Conservation (phyloP, 2,113 vertebrate genomes). For the Mirza zaza region DNA sequence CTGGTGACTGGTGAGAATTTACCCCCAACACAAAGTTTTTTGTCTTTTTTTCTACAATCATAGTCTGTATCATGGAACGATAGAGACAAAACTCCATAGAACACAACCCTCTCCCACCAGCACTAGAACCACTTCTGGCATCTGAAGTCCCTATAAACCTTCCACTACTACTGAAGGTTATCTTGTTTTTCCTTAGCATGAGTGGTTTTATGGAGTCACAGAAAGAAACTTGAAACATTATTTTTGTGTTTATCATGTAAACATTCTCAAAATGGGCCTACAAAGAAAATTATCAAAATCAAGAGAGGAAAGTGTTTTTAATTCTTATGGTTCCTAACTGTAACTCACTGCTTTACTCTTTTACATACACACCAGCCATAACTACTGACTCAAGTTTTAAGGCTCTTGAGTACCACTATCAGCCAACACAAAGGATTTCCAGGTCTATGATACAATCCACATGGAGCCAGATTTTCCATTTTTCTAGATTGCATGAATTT, state of each 20-base stretch:
- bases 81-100: not conserved
- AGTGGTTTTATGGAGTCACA: not conserved
- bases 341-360: not conserved
- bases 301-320: not conserved
- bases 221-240: not conserved
- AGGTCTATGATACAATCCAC: not conserved
- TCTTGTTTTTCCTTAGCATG: not conserved
- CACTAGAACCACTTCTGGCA: not conserved
- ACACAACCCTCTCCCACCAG: not conserved
- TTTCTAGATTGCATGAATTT: not conserved
- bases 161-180: not conserved
- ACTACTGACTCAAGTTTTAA: not conserved
- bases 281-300: not conserved
- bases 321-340: not conserved
- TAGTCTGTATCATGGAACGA: not conserved
- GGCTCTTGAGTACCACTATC: not conserved
- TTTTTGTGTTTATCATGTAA: not conserved
- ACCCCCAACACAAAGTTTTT: not conserved
- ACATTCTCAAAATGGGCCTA: not conserved
- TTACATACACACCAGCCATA: not conserved
- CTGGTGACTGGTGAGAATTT: not conserved
- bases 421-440: not conserved
- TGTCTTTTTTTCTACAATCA: not conserved
- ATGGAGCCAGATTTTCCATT: not conserved
- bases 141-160: not conserved